phyloP scores from a whole-genome alignment of 2,888 invertebrate genomes.

The Spodoptera exigua region DNA sequence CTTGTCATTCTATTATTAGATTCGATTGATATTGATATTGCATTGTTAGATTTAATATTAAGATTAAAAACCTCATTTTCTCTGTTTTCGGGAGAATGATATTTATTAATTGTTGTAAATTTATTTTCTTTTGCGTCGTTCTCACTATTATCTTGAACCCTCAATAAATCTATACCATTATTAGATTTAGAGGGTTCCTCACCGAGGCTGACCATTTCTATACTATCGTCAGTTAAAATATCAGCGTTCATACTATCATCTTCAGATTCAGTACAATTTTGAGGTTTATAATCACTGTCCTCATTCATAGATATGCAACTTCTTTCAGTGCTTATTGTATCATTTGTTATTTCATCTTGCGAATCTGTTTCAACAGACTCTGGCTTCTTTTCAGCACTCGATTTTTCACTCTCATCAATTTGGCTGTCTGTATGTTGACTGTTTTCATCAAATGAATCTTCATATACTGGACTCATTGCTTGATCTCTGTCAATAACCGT shows the following conservation, averaged over 20 bases:
- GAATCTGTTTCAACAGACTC: slow-evolving; percentile 5
- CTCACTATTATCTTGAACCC: not conserved
- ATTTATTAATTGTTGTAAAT: slow-evolving; percentile 11
- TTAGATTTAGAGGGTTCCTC: not conserved
- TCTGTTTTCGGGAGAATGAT: not conserved
- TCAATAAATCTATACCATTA: too few species aligned
- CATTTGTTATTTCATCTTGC: slow-evolving; percentile 23
- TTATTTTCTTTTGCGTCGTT: slow-evolving; percentile 5
- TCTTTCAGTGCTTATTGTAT: slow-evolving; percentile 27
- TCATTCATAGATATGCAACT: slow-evolving; percentile 41
- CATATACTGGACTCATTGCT: slow-evolving; percentile 41
- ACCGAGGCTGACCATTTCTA: slow-evolving; percentile 4
- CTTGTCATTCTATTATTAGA: too few species aligned
- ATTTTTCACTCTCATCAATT: slow-evolving; percentile 12
- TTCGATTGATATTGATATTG: slow-evolving; percentile 1
- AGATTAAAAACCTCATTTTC: not conserved
- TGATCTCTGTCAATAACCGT: slow-evolving; percentile 5
- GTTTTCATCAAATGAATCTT: slow-evolving; percentile 25
- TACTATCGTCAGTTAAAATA: slow-evolving; percentile 9
- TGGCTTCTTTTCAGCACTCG: slow-evolving; percentile 5
- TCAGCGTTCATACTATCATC: slow-evolving; percentile 24
- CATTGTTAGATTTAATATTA: slow-evolving; percentile 2
- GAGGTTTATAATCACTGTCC: slow-evolving; percentile 34
- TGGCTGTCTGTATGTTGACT: slow-evolving; percentile 6
- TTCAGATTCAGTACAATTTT: slow-evolving; percentile 31